Evolutionary conservation across 2,797 vertebrate genomes (phyloP).

Genomic region (Melopsittacus undulatus): DNA sequence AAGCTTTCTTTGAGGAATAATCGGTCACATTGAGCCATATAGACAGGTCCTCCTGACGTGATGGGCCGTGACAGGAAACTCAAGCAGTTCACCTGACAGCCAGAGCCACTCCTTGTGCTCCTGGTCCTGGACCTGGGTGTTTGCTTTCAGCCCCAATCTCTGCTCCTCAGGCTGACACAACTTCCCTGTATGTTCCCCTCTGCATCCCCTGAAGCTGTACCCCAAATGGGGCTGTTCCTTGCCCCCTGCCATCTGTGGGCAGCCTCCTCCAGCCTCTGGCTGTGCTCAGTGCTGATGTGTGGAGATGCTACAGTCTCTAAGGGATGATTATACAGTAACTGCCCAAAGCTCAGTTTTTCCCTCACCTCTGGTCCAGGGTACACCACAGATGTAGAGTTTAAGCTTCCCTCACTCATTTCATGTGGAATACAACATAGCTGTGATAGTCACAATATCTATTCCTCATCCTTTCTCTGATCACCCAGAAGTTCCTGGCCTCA

Average conservation of each 20-base stretch:
- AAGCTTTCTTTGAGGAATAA: not conserved
- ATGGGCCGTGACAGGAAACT: not conserved
- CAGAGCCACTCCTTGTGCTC: not conserved
- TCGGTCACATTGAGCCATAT: accelerated
- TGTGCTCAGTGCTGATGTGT: not conserved
- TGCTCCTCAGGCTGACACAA: not conserved
- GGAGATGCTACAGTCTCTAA: not conserved
- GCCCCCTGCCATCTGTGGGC: not conserved
- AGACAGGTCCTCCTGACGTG: not conserved
- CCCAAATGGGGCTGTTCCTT: not conserved
- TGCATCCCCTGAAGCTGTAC: not conserved
- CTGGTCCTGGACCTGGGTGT: not conserved
- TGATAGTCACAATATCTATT: not conserved
- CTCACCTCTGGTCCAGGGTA: not conserved
- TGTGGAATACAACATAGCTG: not conserved
- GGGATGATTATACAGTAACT: not conserved
- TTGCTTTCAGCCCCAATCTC: not conserved
- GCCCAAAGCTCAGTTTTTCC: not conserved
- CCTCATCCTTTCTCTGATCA: not conserved
- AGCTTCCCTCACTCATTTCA: not conserved
- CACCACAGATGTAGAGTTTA: not conserved
- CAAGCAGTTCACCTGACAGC: not conserved
- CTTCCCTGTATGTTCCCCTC: not conserved
- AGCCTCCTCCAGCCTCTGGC: not conserved
- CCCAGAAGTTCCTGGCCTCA: not conserved